Base-by-base conservation (phyloP, 2,888 invertebrate genomes). In the Drosophila pegasa region DNA sequence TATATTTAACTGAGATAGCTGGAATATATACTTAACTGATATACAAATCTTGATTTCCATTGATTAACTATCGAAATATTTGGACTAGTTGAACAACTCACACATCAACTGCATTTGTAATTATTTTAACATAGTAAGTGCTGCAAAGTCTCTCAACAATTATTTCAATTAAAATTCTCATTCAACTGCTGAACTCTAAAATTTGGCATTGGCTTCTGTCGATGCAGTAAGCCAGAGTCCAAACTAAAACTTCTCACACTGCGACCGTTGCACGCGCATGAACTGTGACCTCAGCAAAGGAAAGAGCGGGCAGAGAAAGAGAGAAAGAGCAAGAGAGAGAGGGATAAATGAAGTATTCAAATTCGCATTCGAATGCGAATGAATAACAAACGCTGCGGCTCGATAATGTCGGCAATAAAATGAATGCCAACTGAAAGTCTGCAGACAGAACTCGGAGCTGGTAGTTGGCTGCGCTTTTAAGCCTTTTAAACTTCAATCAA, bases 341-440 rank as follows among this genome's bases (percentile, higher is more conserved):
- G 10, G 3, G 6, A 22, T 16, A 77, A 68, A 80, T 78, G 58
- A 87, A 87, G 81, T 81, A 81, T 81, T 81, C 81, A 81, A 87
- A 87, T 82, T 85, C 79, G 52, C 85, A 85, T 47, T 31, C 67
- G 29, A 68, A 62, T 78, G 81, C 71, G 82, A 54, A 62, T 59
- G 52, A 67, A 67, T 47, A 58, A 67, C 67, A 71, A 76, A 71
- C 56, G 71, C 60, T 73, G 64, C 37, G 51, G 48, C 51, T 73
- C 70, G 79, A 87, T 86, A 86, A 83, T 83, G 83, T 76, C 61
- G 82, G 82, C 88, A 88, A 88, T 85, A 86, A 86, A 88, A 73
- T 81, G 85, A 80, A 88, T 84, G 88, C 84, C 88, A 84, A 86
- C 83, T 83, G 87, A 71, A 80, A 71, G 25, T 80, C 69, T 72